phyloP scores from a whole-genome alignment of 1,140 invertebrate species.

The Phymastichus coffea region DNA sequence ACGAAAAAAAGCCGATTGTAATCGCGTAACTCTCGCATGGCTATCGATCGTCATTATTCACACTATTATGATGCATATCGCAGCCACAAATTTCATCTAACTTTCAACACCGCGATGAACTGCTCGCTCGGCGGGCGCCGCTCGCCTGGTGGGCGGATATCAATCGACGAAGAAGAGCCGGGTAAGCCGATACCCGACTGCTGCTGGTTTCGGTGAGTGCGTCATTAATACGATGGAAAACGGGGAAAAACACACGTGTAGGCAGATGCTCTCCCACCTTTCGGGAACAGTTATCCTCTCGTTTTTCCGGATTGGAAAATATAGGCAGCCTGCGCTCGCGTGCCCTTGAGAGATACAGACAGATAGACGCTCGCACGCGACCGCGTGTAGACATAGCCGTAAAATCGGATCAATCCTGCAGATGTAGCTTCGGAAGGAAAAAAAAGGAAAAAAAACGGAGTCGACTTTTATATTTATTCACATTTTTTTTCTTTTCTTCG shows the following conservation, averaged over 20 bases:
- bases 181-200: background rate
- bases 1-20: too few species aligned
- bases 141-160: background rate
- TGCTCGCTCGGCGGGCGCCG: background rate
- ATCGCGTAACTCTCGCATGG: too few species aligned
- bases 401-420: background rate
- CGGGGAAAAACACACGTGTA: background rate
- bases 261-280: background rate
- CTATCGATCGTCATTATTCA: too few species aligned
- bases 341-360: background rate
- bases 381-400: background rate
- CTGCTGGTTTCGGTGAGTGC: too few species aligned
- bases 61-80: too few species aligned
- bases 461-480: background rate
- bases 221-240: background rate
- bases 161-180: background rate
- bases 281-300: background rate
- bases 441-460: too few species aligned
- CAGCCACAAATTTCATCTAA: too few species aligned
- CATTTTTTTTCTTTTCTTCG: too few species aligned
- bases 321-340: background rate
- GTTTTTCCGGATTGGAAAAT: background rate
- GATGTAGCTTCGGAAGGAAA: slow-evolving; percentile 1
- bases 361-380: too few species aligned
- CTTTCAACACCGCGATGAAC: too few species aligned